Base-by-base conservation (phyloP, 2,113 vertebrate genomes). In the Coregonus clupeaformis region DNA sequence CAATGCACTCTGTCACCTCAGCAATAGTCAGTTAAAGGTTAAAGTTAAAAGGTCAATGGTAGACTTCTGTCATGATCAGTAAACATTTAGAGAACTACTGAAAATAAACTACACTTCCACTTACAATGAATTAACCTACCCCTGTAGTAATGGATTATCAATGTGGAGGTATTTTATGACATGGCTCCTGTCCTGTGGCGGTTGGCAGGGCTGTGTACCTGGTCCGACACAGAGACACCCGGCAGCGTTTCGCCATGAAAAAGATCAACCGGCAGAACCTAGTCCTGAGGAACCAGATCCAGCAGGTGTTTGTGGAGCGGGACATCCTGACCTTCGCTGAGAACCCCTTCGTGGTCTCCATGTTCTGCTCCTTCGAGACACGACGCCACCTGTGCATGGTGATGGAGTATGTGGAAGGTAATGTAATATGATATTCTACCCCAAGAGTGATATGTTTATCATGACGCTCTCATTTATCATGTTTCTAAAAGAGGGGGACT, bases 371-470 rank as follows among this genome's bases (percentile, higher is more conserved):
- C 30, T 99, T 99, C 0, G 97, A 99, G 91, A 98, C 97, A 0
- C 93, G 95, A 4, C 90, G 97, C 1, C 98, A 99, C 86, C 94
- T 99, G 60, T 99, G 98, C 90, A 97, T 99, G 98, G 98, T 99
- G 85, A 97, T 99, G 97, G 98, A 99, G 85, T 99, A 99, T 0
- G 98, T 99, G 81, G 98, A 99, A 96, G 98, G 98, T 98, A 85
- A 81, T 82, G 60, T 20, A 1, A 20, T 14, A 55, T 16, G 5
- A 22, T 5, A 3, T 24, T 60, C 57, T 27, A 62, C 59, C 59
- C n/a, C 36, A 42, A 11, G 36, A 42, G 7, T 42, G 9, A 11
- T 42, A 2, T 42, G 36, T 42, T 42, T 42, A 42, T 32, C 32
- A 32, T 6, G 32, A 32, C 32, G 6, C 32, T 5, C 32, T 6